Conservation (phyloP, 2,888 invertebrate species). For the Pristionchus japonicus region DNA sequence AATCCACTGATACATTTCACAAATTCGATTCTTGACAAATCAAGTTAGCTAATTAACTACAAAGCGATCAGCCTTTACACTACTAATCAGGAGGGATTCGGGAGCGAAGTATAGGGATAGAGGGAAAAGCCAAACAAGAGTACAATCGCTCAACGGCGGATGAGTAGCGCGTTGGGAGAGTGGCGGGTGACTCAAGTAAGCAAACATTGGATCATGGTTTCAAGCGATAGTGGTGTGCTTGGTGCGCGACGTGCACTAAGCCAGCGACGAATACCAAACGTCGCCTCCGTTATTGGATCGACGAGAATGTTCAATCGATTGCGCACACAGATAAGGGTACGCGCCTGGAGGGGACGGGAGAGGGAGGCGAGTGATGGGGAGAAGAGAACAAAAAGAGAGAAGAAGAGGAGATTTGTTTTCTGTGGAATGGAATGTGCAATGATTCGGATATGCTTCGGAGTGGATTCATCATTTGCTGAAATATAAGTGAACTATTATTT, state of each 20-base stretch:
- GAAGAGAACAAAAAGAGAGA: not conserved
- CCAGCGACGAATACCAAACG: constrained; percentile 4
- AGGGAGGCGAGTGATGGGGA: not conserved
- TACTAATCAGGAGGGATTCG: not conserved
- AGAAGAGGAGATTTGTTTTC: not conserved
- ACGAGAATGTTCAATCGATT: not conserved
- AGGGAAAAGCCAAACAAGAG: constrained; percentile 27
- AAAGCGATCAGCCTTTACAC: not conserved
- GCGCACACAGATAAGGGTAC: not conserved
- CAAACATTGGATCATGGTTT: constrained; percentile 40
- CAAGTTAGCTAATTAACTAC: not conserved
- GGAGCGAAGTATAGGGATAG: not conserved
- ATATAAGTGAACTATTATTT: too few relatives aligned
- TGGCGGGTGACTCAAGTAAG: not conserved
- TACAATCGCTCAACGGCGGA: not conserved
- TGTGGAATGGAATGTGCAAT: not conserved
- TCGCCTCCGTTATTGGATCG: not conserved
- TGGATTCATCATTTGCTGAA: not conserved
- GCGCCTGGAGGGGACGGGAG: not conserved
- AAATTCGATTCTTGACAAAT: too few relatives aligned
- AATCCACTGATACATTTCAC: too few relatives aligned
- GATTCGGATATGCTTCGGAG: not conserved
- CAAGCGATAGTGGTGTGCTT: not conserved
- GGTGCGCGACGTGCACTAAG: not conserved
- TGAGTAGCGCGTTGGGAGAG: constrained; percentile 1